Evolutionary conservation across 1,140 invertebrate genomes (phyloP).

Genomic region (Caenorhabditis latens): DNA sequence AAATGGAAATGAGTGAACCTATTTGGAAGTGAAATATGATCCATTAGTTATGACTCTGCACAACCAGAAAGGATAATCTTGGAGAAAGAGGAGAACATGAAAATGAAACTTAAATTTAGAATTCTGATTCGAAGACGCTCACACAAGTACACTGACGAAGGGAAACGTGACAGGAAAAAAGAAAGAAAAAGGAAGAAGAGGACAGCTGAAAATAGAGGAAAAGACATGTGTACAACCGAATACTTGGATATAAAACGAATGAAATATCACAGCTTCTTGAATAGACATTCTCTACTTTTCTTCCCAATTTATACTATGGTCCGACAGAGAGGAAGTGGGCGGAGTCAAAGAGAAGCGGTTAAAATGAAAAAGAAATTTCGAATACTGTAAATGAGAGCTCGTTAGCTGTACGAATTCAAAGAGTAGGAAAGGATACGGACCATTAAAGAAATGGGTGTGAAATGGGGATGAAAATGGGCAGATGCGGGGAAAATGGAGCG

Average conservation of each 20-base stretch:
- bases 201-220: constrained; percentile 29
- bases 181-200: no score
- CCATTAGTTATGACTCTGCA: background rate
- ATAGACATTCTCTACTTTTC: constrained; percentile 5
- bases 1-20: background rate
- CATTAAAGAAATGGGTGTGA: background rate
- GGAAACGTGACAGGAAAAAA: background rate
- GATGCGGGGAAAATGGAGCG: background rate
- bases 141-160: background rate
- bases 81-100: no score
- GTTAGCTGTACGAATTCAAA: background rate
- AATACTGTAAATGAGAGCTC: background rate
- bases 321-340: background rate
- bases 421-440: background rate
- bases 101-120: no score
- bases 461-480: background rate
- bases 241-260: constrained; percentile 29
- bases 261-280: constrained; percentile 45
- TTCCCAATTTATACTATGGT: background rate
- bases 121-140: background rate
- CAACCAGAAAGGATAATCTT: no score
- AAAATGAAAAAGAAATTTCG: background rate
- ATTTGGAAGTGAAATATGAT: constrained; percentile 23
- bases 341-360: background rate
- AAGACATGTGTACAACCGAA: background rate